Evolutionary conservation across 2,113 vertebrate genomes (phyloP).

Genomic region (Myotis lucifugus): DNA sequence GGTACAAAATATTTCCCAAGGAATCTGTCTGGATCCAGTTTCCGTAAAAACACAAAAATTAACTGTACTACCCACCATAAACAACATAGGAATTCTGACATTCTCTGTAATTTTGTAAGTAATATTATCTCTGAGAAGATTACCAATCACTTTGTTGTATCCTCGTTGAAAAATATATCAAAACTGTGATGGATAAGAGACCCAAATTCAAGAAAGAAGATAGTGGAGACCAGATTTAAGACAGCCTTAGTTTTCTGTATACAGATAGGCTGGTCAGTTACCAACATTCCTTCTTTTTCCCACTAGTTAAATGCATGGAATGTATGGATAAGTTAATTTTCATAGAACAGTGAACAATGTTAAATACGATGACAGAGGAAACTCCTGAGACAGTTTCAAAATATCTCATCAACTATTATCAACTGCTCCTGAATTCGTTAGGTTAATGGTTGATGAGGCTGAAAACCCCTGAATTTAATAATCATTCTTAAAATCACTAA

Average conservation of each 20-base stretch:
- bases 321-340: background rate
- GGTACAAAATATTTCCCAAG: background rate
- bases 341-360: background rate
- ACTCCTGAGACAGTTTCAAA: background rate
- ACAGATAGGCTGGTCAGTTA: background rate
- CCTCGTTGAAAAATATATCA: background rate
- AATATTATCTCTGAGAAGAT: background rate
- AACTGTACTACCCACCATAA: background rate
- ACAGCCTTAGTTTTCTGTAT: background rate
- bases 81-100: background rate
- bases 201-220: background rate
- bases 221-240: background rate
- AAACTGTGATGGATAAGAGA: background rate
- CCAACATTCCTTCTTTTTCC: background rate
- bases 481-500: background rate
- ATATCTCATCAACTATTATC: background rate
- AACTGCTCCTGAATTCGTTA: background rate
- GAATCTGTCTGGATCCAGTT: background rate
- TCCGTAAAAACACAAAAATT: background rate
- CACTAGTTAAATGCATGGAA: background rate
- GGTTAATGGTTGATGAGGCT: background rate
- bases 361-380: background rate
- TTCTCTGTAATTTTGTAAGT: background rate
- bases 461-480: background rate
- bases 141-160: background rate